phyloP scores from a whole-genome alignment of 2,797 vertebrate species.

The Amblyopsis hoosieri region DNA sequence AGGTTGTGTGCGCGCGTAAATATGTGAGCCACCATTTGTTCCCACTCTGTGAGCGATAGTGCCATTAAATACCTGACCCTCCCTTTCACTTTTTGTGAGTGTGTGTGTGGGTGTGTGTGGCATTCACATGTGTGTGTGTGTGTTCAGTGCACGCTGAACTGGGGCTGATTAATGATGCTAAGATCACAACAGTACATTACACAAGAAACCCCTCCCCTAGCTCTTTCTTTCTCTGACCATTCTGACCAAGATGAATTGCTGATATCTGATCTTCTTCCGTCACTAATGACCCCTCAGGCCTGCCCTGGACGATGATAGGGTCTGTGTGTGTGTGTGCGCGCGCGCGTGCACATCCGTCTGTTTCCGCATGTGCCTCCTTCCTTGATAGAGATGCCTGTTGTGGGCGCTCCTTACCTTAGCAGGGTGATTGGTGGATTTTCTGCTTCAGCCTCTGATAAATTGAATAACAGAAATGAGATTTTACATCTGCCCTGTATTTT shows the following conservation, averaged over 20 bases:
- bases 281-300: conserved; percentile 63
- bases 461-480: conserved; percentile 76
- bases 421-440: conserved; percentile 74
- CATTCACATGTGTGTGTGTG: conserved; percentile 6
- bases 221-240: conserved; percentile 33
- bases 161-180: conserved; percentile 67
- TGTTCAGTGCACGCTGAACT: conserved; percentile 18
- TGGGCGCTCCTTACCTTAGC: conserved; percentile 51
- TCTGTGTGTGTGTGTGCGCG: conserved; percentile 34
- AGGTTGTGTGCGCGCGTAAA: conserved; percentile 4
- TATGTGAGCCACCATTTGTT: conserved; percentile 31
- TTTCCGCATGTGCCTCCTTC: conserved; percentile 18
- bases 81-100: conserved; percentile 21
- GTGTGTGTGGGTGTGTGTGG: conserved; percentile 1
- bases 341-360: conserved; percentile 21
- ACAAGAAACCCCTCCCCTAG: conserved; percentile 56
- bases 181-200: conserved; percentile 71
- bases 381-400: conserved; percentile 49
- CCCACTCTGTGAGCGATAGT: conserved; percentile 55
- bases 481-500: conserved; percentile 63
- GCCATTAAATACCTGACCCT: conserved; percentile 63
- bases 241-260: conserved; percentile 77
- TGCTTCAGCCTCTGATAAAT: conserved; percentile 67
- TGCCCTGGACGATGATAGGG: conserved; percentile 47
- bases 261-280: conserved; percentile 76